Conservation (phyloP, 2,888 invertebrate genomes). For the Halictus quadricinctus region DNA sequence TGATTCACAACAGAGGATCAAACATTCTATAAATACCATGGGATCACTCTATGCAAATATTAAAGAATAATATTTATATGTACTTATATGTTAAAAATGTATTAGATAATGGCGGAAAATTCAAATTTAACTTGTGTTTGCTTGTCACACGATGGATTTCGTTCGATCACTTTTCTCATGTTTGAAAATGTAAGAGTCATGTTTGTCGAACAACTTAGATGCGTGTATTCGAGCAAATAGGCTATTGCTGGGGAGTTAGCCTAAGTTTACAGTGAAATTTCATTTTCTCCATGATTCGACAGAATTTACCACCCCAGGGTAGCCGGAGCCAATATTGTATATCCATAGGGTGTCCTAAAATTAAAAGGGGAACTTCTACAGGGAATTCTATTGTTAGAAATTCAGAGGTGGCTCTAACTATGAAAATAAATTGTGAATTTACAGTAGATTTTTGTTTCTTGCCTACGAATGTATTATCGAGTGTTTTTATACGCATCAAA, state of each 20-base stretch:
- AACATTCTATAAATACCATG: too few species aligned
- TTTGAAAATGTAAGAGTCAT: background rate
- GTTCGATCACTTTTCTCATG: background rate
- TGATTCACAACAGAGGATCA: too few species aligned
- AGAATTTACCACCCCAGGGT: background rate
- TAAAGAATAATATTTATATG: too few species aligned
- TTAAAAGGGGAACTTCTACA: background rate
- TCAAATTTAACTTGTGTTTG: background rate
- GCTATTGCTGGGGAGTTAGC: background rate
- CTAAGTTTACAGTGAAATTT: constrained; percentile 16
- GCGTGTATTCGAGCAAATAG: background rate
- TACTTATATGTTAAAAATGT: too few species aligned
- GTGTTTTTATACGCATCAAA: background rate
- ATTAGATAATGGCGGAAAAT: background rate
- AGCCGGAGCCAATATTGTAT: background rate
- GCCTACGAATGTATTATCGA: background rate
- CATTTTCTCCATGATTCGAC: constrained; percentile 34
- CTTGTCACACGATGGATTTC: background rate
- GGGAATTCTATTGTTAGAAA: background rate
- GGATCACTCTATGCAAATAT: too few species aligned
- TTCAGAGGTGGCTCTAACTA: too few species aligned
- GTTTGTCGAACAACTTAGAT: background rate
- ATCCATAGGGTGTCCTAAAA: background rate
- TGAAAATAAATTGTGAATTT: background rate
- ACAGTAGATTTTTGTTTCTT: background rate